Base-by-base conservation (phyloP, 2,797 vertebrate genomes). In the Anomalospiza imberbis region DNA sequence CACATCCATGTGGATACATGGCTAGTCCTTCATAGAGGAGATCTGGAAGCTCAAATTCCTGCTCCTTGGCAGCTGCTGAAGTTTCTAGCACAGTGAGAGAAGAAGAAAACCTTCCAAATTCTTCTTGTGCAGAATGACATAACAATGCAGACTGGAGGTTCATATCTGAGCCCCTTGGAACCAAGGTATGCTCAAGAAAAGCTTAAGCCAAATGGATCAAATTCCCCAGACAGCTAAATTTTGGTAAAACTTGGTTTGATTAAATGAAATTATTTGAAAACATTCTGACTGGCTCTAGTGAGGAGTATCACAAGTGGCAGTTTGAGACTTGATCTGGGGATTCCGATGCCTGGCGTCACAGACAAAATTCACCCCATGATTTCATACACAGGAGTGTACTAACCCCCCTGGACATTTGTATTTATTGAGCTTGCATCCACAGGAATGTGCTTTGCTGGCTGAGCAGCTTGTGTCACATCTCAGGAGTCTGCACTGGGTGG, bases 401-500 rank as follows among this genome's bases (percentile, higher is more conserved):
- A 74, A 86, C 78, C 17, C 58, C 28, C 15, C 29, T 34, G 70
- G 45, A 54, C 20, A 47, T n/a, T 48, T 1, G 0, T 50, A 36
- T 61, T 83, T 32, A 10, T 28, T 38, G 48, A 53, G 57, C 21
- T 50, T 94, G 26, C 32, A 25, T 42, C 53, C 42, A 7, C 26
- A 50, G 57, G 31, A 63, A 19, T 6, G 16, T 70, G 21, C 54
- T 47, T 17, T n/a, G 32, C 54, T 91, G 75, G 42, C 78, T 51
- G 70, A 63, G 48, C 44, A 68, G 68, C 1, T 7, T 6, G 6
- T 21, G 48, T n/a, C n/a, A 19, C 2, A 5, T 57, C 45, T 91
- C 32, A 12, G 42, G 42, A 36, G 11, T 50, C 61, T 67, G 28
- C 9, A 4, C 9, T 0, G 0, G 10, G 36, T 34, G 32, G 26